Conservation (phyloP, 1,140 invertebrate genomes). For the Aradophagus sp. region DNA sequence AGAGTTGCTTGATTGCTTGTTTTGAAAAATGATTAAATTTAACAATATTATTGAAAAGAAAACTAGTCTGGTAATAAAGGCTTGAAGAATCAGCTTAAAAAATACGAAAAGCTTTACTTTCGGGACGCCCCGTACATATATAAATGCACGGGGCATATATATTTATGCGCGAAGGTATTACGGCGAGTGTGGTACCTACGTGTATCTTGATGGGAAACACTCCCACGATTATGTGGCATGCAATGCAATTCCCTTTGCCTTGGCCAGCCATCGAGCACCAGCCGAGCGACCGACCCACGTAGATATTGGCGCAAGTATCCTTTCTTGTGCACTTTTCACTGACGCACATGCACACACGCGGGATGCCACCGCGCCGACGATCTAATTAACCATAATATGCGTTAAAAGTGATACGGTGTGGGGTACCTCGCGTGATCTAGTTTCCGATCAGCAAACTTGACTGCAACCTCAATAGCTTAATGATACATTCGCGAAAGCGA, state of each 20-base stretch:
- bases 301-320: conserved; percentile 50
- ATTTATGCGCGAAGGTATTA: conserved; percentile 69
- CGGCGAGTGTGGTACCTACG: conserved; percentile 66
- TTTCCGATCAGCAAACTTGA: conserved; percentile 33
- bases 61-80: too few species aligned
- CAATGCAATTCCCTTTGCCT: conserved; percentile 71
- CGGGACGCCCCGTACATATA: conserved; percentile 63
- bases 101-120: conserved; percentile 35
- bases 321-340: conserved; percentile 48
- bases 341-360: conserved; percentile 37
- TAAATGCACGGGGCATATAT: conserved; percentile 66
- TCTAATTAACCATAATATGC: conserved; percentile 64
- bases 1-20: too few species aligned
- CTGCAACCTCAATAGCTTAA: conserved; percentile 50
- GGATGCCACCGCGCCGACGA: conserved; percentile 61
- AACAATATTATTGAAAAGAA: too few species aligned
- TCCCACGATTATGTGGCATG: conserved; percentile 73
- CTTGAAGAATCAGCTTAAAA: too few species aligned
- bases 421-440: conserved; percentile 51
- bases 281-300: conserved; percentile 41
- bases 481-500: conserved; percentile 36
- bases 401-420: conserved; percentile 43
- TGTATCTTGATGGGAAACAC: conserved; percentile 73
- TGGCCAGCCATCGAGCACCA: conserved; percentile 62
- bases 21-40: neutral